Conservation (phyloP, 2,113 vertebrate species). For the Phoenicopterus ruber region DNA sequence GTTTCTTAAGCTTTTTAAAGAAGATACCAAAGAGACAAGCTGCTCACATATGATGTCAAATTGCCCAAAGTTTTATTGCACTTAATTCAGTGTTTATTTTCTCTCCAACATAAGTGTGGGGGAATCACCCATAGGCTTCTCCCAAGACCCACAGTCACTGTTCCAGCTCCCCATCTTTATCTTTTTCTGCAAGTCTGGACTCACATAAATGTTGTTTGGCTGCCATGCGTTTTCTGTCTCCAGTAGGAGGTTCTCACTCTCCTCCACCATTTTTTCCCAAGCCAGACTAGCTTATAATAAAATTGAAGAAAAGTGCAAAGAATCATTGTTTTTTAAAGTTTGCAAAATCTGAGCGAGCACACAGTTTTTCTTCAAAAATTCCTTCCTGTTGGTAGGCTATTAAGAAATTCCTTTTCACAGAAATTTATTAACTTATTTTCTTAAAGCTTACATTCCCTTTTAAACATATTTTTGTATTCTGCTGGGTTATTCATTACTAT, state of each 20-base stretch:
- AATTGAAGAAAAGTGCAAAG: not conserved
- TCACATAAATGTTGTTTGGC: not conserved
- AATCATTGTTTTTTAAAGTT: not conserved
- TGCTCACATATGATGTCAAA: not conserved
- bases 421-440: not conserved
- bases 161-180: not conserved
- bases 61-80: not conserved
- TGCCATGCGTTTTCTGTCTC: not conserved
- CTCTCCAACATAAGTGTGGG: not conserved
- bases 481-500: not conserved
- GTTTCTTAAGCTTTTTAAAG: not conserved
- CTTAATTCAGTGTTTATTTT: not conserved
- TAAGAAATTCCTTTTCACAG: not conserved
- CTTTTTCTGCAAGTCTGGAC: not conserved
- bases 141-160: not conserved
- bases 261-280: not conserved
- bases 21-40: not conserved
- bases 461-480: not conserved
- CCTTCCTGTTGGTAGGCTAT: not conserved
- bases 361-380: not conserved
- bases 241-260: not conserved
- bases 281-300: not conserved
- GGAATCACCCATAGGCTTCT: fast-evolving
- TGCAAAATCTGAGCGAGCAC: not conserved
- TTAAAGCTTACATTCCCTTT: not conserved